Base-by-base conservation (phyloP, 2,113 vertebrate species). In the Athene noctua region DNA sequence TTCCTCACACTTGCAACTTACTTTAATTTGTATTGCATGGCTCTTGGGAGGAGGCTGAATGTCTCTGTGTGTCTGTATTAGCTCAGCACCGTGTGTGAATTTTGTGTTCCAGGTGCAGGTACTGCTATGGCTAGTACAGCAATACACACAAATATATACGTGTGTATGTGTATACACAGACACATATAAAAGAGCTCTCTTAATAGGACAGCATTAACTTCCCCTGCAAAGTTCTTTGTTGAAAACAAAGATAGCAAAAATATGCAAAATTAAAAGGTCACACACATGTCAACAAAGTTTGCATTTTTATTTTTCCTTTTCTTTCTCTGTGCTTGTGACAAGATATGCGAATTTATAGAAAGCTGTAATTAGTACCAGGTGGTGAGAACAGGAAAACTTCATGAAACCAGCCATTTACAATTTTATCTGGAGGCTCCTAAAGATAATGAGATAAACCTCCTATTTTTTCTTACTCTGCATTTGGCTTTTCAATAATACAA, bases 381-480 rank as follows among this genome's bases (percentile, higher is more conserved):
- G 34, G 19, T 71, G 40, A 92, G 63, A 89, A 73, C 36, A 75
- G 52, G 23, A 88, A 89, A 74, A 47, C 62, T 92, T 86, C 90
- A 94, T 80, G 81, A 87, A 94, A 90, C 80, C 46, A 81, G 12
- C 18, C 65, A 62, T 95, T 88, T 82, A 62, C 27, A 90, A 57
- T 91, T 77, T 92, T 70, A 77, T 90, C 51, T 57, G n/a, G 25
- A 94, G 70, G 55, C 15, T 91, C 12, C 61, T 92, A 79, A 88
- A 91, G 78, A 91, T 92, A 92, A 82, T 77, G 40, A 96, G 44
- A 79, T 91, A 72, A 97, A 94, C 36, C 23, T 91, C 20, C 6
- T 83, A 14, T 42, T 91, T 92, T 92, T 80, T 70, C 17, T 84
- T 72, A 30, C 42, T 26, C 46, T 62, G 8, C 5, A 3, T 36